Percentiles rank a stretch among this genome's conserved stretches.
Conservation (phyloP, 2,113 vertebrate genomes). For the Stegostoma tigrinum region DNA sequence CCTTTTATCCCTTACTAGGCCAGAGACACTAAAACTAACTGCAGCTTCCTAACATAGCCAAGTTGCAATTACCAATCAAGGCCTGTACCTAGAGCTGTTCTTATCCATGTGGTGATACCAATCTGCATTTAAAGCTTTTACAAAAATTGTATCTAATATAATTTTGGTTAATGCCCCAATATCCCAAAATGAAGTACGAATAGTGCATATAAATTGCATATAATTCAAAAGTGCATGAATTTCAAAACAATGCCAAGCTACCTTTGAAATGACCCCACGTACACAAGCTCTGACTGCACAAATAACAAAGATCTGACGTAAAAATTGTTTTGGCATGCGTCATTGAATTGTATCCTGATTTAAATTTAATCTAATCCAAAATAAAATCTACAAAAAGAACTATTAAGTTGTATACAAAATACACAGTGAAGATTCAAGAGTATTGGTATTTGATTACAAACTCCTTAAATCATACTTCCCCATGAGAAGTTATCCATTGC, state of each 20-base stretch:
- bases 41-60: background rate
- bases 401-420: background rate
- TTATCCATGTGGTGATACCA: background rate
- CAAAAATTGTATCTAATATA: background rate
- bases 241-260: background rate
- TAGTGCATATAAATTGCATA: background rate
- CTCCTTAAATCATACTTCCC: background rate
- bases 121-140: background rate
- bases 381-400: background rate
- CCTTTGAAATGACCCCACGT: background rate
- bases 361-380: background rate
- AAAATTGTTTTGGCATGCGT: background rate
- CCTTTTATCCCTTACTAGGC: background rate
- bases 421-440: background rate
- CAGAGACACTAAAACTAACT: background rate
- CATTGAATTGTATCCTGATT: background rate
- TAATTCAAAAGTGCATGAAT: background rate
- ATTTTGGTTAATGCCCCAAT: background rate
- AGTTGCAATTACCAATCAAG: background rate
- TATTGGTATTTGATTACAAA: background rate
- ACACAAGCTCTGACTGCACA: background rate
- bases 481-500: background rate
- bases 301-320: background rate
- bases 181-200: background rate
- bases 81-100: background rate